These are phyloP conservation scores for Aphrocallistes beatrix DNA, from an alignment of 37 sponge, comb jelly and placozoan species.

Conservation along the genomic window DNA sequence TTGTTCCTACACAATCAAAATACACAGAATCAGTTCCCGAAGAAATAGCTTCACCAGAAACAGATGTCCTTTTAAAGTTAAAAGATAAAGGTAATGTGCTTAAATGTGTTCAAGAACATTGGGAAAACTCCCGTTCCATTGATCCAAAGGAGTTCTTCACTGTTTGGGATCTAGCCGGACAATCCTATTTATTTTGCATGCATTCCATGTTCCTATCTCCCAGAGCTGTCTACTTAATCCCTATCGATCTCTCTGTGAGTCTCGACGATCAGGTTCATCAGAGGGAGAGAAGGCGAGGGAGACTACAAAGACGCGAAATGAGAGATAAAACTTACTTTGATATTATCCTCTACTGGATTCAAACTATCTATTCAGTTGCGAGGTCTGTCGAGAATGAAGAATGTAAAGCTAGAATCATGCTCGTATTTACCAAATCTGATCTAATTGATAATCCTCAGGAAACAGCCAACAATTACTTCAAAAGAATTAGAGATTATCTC, in stretches of 20 bases:
- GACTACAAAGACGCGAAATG: background rate
- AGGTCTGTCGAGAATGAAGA: background rate
- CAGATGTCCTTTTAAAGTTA: too few species aligned
- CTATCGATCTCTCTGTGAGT: background rate
- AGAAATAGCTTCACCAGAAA: too few species aligned
- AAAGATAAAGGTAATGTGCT: too few species aligned
- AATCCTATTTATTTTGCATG: slow-evolving; percentile 13
- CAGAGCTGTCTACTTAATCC: background rate
- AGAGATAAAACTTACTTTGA: background rate
- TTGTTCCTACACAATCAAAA: too few species aligned
- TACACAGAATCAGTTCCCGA: too few species aligned
- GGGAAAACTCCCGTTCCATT: background rate
- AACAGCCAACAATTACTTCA: background rate
- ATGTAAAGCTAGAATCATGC: background rate
- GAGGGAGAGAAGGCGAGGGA: background rate
- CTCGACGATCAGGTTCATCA: background rate
- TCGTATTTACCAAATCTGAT: background rate
- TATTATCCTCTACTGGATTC: background rate
- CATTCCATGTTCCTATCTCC: background rate
- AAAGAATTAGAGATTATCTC: background rate
- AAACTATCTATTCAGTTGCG: background rate
- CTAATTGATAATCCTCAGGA: background rate
- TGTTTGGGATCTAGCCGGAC: slow-evolving; percentile 4
- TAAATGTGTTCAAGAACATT: background rate
- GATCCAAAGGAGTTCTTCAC: slow-evolving; percentile 9